Conservation (phyloP, 2,797 vertebrate genomes). For the Poeciliopsis presidionis region DNA sequence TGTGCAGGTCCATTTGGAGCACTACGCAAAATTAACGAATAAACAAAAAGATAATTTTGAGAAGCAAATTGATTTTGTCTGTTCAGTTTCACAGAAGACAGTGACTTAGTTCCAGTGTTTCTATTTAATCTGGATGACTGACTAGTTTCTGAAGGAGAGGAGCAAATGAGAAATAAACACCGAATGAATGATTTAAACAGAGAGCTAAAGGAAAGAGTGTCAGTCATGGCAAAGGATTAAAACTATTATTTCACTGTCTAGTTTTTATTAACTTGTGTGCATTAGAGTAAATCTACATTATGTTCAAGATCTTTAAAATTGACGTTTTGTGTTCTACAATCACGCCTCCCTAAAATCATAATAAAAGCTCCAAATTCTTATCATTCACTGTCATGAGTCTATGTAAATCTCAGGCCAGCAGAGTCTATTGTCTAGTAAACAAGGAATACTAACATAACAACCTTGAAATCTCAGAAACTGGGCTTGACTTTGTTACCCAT, state of each 20-base stretch:
- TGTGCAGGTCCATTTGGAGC: not conserved
- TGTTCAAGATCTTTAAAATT: not conserved
- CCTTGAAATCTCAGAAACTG: not conserved
- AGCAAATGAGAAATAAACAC: not conserved
- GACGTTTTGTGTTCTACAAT: not conserved
- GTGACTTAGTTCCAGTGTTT: not conserved
- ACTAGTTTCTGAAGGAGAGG: not conserved
- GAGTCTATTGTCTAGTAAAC: not conserved
- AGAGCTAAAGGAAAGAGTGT: not conserved
- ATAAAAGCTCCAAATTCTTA: not conserved
- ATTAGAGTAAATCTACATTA: not conserved
- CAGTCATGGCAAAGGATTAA: not conserved
- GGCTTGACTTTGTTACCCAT: constrained; percentile 6
- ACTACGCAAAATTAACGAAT: not conserved
- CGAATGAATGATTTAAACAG: not conserved
- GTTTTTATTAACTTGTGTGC: not conserved
- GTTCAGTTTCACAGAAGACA: too few relatives aligned
- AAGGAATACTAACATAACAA: not conserved
- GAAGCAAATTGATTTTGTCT: not conserved
- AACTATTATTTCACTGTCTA: not conserved
- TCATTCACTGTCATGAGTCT: not conserved
- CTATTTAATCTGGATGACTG: not conserved
- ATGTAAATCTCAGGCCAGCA: not conserved
- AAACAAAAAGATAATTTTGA: not conserved
- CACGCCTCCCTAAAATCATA: not conserved